phyloP scores from a whole-genome alignment of 2,888 invertebrate species.

The Beris chalybata region DNA sequence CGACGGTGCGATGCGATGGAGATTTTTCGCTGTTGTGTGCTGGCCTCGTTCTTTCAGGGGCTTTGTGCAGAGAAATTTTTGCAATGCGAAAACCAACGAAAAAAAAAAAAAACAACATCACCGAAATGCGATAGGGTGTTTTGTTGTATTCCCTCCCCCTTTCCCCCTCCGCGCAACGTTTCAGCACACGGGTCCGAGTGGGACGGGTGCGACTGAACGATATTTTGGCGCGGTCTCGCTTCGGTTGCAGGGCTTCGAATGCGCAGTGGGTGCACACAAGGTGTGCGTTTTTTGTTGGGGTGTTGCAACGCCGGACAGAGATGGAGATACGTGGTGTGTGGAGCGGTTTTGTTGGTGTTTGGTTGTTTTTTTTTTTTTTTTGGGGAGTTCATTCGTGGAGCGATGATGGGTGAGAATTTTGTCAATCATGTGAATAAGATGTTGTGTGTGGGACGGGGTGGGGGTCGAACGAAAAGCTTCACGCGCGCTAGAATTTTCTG shows the following conservation, averaged over 20 bases:
- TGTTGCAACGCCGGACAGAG: slow-evolving; percentile 27
- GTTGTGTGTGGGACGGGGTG: slow-evolving; percentile 1
- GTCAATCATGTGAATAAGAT: neutral
- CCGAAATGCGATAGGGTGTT: neutral
- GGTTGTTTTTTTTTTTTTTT: neutral
- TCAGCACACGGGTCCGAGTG: too few species aligned
- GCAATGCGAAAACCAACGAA: too few species aligned
- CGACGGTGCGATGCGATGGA: too few species aligned
- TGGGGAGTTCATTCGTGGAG: neutral
- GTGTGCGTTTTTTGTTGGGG: slow-evolving; percentile 25
- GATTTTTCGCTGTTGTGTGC: too few species aligned
- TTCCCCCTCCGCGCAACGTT: too few species aligned
- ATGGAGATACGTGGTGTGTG: slow-evolving; percentile 2
- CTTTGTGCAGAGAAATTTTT: too few species aligned
- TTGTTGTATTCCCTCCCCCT: too few species aligned
- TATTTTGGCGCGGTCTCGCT: slow-evolving; percentile 13
- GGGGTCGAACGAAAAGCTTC: slow-evolving; percentile 7
- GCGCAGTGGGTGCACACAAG: slow-evolving; percentile 15
- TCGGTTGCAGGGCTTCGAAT: slow-evolving; percentile 1
- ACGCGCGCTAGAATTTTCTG: neutral
- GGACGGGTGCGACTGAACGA: neutral
- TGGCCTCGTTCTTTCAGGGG: too few species aligned
- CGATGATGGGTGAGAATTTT: neutral
- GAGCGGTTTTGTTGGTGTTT: neutral
- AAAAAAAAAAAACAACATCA: slow-evolving; percentile 6